phyloP scores from a whole-genome alignment of 2,113 vertebrate genomes.

The Osmerus eperlanus region DNA sequence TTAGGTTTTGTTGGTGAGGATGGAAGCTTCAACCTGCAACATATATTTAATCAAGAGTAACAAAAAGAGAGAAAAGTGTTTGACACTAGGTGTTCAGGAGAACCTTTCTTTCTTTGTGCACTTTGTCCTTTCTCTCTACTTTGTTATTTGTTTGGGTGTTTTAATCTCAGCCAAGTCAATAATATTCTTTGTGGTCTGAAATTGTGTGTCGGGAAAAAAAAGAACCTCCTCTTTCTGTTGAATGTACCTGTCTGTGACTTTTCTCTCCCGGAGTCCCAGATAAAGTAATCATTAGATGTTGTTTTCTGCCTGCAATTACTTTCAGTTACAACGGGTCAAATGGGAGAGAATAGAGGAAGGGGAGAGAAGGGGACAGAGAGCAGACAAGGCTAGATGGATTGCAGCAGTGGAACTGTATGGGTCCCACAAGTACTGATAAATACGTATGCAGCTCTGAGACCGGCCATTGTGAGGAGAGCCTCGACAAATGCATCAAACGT shows the following conservation, averaged over 20 bases:
- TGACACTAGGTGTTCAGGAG: slow-evolving; percentile 58
- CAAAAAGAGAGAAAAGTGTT: slow-evolving; percentile 48
- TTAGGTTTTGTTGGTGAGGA: slow-evolving; percentile 49
- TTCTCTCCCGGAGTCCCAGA: slow-evolving; percentile 63
- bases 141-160: slow-evolving; percentile 79
- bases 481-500: slow-evolving; percentile 66
- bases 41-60: slow-evolving; percentile 71
- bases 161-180: slow-evolving; percentile 80
- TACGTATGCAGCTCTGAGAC: slow-evolving; percentile 63
- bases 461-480: slow-evolving; percentile 49
- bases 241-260: slow-evolving; percentile 76
- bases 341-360: slow-evolving; percentile 48
- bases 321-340: slow-evolving; percentile 73
- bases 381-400: slow-evolving; percentile 68
- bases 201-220: slow-evolving; percentile 63
- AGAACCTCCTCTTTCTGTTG: slow-evolving; percentile 66
- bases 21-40: slow-evolving; percentile 50
- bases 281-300: slow-evolving; percentile 82
- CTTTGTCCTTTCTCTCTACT: slow-evolving; percentile 68
- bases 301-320: slow-evolving; percentile 79
- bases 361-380: slow-evolving; percentile 45
- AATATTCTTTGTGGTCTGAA: slow-evolving; percentile 82
- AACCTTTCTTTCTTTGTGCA: slow-evolving; percentile 65
- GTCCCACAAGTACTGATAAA: slow-evolving; percentile 68
- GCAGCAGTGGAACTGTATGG: slow-evolving; percentile 60